Conservation (phyloP, 2,113 vertebrate species). For the Mustelus asterias region DNA sequence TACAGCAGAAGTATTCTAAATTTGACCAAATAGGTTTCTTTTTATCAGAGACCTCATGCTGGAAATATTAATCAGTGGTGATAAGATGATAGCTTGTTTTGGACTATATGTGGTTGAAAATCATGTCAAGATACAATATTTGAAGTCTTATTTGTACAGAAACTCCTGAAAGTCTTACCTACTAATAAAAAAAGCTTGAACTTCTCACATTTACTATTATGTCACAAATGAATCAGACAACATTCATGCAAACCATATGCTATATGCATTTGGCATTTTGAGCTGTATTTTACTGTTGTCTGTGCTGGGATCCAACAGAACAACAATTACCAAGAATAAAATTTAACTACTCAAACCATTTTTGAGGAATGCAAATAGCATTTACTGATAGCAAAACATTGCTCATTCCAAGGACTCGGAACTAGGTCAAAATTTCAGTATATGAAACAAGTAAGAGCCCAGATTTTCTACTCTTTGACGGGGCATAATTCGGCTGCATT, state of each 20-base stretch:
- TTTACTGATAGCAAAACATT: neutral
- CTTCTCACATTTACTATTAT: constrained; percentile 54
- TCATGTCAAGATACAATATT: constrained; percentile 35
- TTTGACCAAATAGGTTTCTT: neutral
- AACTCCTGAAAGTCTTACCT: constrained; percentile 53
- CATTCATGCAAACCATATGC: constrained; percentile 63
- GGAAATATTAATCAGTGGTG: neutral
- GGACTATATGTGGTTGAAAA: constrained; percentile 40
- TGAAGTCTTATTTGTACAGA: constrained; percentile 53
- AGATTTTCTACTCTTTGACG: too few relatives aligned
- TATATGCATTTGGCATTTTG: constrained; percentile 40
- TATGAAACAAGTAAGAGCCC: neutral
- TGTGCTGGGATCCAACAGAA: neutral
- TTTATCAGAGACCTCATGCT: neutral
- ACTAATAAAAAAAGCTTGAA: constrained; percentile 51
- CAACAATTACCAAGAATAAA: neutral
- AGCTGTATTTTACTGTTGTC: neutral
- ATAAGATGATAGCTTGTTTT: constrained; percentile 29
- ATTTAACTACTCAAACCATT: neutral
- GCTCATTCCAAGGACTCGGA: neutral
- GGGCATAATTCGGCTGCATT: too few relatives aligned
- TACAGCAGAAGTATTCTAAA: neutral
- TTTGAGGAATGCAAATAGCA: neutral
- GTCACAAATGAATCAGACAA: constrained; percentile 55
- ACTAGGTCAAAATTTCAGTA: neutral